Evolutionary conservation across 2,888 invertebrate species (phyloP).

Genomic region (Phaedon cochleariae): DNA sequence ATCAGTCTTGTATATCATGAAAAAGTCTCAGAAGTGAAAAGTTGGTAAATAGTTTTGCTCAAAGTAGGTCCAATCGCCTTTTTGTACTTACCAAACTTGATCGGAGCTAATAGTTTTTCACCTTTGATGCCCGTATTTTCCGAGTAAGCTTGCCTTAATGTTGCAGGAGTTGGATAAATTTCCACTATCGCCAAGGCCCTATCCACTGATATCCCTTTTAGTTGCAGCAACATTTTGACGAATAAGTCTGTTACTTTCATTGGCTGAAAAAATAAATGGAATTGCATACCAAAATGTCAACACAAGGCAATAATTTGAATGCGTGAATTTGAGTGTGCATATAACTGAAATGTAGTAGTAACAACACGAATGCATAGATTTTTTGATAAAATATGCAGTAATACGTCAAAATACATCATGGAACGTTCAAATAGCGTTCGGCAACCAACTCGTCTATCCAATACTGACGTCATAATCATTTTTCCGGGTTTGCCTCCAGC

Average conservation of each 20-base stretch:
- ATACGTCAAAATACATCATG: too few relatives aligned
- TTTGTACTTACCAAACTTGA: conserved; percentile 68
- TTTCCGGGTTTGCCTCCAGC: too few relatives aligned
- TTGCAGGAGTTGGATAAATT: conserved; percentile 75
- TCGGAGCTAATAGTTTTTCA: conserved; percentile 69
- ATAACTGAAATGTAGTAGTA: too few relatives aligned
- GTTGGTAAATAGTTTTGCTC: conserved; percentile 72
- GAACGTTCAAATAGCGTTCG: too few relatives aligned
- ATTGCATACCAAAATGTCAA: too few relatives aligned
- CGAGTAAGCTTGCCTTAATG: conserved; percentile 64
- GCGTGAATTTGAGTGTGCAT: too few relatives aligned
- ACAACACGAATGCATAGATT: too few relatives aligned
- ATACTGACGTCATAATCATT: too few relatives aligned
- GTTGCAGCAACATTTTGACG: conserved; percentile 82
- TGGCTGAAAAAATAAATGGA: conserved; percentile 62
- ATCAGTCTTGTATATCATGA: neutral
- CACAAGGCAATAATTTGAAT: too few relatives aligned
- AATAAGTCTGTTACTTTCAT: conserved; percentile 85
- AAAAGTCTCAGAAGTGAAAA: conserved; percentile 61
- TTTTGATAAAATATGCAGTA: too few relatives aligned
- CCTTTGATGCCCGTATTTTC: conserved; percentile 61
- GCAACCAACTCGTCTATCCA: too few relatives aligned
- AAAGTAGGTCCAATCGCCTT: conserved; percentile 73
- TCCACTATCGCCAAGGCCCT: conserved; percentile 83
- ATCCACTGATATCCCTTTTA: conserved; percentile 86